Evolutionary conservation across 2,797 vertebrate genomes (phyloP), one percentile per base, ranked within the genome.

Genomic region (Microtus agrestis): DNA sequence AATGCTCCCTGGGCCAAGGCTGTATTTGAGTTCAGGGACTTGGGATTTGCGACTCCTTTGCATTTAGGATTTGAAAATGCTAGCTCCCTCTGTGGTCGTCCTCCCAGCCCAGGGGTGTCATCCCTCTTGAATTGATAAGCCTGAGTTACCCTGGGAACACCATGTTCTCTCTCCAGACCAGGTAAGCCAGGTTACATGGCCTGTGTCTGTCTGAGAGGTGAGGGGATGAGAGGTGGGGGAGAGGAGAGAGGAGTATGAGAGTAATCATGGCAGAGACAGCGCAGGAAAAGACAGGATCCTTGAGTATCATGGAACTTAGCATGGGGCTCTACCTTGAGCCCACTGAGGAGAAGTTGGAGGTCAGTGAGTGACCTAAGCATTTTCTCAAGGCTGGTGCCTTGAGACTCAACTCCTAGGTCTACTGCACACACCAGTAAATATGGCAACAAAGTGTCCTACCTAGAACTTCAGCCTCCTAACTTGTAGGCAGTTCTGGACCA

Each of bases 261-360:
- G 10, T 4, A 1, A 17, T 37, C 19, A 1, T 0, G 6, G 2
- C 4, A 56, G 37, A 76, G 34, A 79, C 3, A 9, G 87, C 17
- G 29, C 29, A 8, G 56, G 6, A n/a, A 89, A 37, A 67, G 1
- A 59, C 40, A 59, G 46, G 73, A 14, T 1, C 14, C 82, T 2
- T 6, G 0, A 4, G 4, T 2, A 0, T n/a, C 51, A 7, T 0
- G 12, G n/a, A 63, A 46, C 25, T 40, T 48, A 48, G 46, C 67
- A 59, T 21, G 3, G 15, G 12, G 25, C 19, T 34, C 71, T 46
- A 29, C 9, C 79, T 43, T 37, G 59, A 43, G 43, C 34, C n/a
- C 5, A 4, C 4, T 27, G 37, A 89, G 13, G 29, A 80, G 63
- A 95, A 15, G 8, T 13, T 61, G 13, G 19, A 54, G 31, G 63